Evolutionary conservation across 92 coral and sea anemone species (phyloP).

Genomic region (Plumapathes pennacea): DNA sequence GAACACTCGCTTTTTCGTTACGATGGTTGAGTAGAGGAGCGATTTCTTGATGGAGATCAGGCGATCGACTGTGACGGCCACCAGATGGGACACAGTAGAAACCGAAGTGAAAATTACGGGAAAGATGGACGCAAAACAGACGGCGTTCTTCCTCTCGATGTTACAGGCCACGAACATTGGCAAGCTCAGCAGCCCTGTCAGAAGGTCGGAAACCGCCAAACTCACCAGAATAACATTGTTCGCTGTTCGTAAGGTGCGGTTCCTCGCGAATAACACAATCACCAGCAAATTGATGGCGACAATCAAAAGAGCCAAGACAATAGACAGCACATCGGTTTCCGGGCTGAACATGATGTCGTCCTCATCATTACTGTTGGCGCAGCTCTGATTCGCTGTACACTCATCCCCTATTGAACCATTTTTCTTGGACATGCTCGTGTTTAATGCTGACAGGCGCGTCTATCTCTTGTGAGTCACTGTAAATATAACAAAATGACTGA

Average conservation of each 20-base stretch:
- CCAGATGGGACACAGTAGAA: slow-evolving; percentile 51
- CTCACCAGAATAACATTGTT: slow-evolving; percentile 48
- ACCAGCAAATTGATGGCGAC: slow-evolving; percentile 36
- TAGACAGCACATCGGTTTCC: slow-evolving; percentile 14
- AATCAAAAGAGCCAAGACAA: slow-evolving; percentile 38
- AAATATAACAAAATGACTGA: no score
- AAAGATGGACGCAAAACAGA: slow-evolving; percentile 38
- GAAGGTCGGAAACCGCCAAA: slow-evolving; percentile 49
- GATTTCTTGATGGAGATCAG: slow-evolving; percentile 47
- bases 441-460: no score
- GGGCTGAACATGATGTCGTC: slow-evolving; percentile 8
- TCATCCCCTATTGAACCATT: no score
- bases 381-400: background rate
- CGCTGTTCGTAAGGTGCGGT: slow-evolving; percentile 36
- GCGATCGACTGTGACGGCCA: slow-evolving; percentile 57
- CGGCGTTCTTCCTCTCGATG: slow-evolving; percentile 20
- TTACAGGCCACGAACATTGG: slow-evolving; percentile 50
- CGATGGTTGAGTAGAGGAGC: slow-evolving; percentile 31
- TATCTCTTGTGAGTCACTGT: no score
- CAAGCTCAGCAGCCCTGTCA: slow-evolving; percentile 45
- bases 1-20: slow-evolving; percentile 37
- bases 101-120: slow-evolving; percentile 53
- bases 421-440: no score
- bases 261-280: slow-evolving; percentile 21
- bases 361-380: slow-evolving; percentile 1